Percentiles rank a stretch among this genome's conserved stretches.
phyloP scores from a whole-genome alignment of 2,888 invertebrate species.

The Drosophila phalerata region DNA sequence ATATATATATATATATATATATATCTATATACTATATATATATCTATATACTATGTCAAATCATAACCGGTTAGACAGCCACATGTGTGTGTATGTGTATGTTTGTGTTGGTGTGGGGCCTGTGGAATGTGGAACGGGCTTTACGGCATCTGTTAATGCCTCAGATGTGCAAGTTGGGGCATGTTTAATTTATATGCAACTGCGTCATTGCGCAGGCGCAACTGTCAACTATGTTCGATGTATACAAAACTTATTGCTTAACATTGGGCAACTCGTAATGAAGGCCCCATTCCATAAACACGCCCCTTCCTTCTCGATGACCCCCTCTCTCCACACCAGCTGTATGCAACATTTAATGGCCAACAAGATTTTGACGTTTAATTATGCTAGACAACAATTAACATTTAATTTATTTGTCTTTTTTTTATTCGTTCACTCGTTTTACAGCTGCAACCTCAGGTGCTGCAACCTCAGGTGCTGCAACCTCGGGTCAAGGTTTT shows the following conservation, averaged over 20 bases:
- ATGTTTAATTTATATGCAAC: constrained; percentile 37
- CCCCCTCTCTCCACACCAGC: not conserved
- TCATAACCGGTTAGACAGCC: constrained; percentile 50
- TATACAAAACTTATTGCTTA: constrained; percentile 7
- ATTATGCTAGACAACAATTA: constrained; percentile 31
- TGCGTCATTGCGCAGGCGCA: constrained; percentile 51
- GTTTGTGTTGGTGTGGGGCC: constrained; percentile 21
- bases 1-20: not conserved
- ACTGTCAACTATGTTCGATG: constrained; percentile 38
- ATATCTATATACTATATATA: not conserved
- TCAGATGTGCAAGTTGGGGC: constrained; percentile 41
- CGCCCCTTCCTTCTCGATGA: not conserved
- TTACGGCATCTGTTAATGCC: constrained; percentile 32
- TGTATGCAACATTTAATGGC: constrained; percentile 1
- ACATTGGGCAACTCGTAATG: constrained; percentile 23
- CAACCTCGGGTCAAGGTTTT: constrained; percentile 30
- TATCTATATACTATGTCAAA: constrained; percentile 18
- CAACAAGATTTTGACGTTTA: constrained; percentile 19
- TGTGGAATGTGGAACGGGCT: constrained; percentile 46
- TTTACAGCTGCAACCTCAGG: constrained; percentile 8
- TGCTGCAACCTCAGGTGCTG: constrained; percentile 18
- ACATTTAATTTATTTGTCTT: constrained; percentile 33
- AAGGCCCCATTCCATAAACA: constrained; percentile 1
- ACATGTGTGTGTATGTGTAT: constrained; percentile 8
- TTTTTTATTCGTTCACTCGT: constrained; percentile 10